Conservation (phyloP, 2,113 vertebrate species). For the Phalacrocorax pelagicus region DNA sequence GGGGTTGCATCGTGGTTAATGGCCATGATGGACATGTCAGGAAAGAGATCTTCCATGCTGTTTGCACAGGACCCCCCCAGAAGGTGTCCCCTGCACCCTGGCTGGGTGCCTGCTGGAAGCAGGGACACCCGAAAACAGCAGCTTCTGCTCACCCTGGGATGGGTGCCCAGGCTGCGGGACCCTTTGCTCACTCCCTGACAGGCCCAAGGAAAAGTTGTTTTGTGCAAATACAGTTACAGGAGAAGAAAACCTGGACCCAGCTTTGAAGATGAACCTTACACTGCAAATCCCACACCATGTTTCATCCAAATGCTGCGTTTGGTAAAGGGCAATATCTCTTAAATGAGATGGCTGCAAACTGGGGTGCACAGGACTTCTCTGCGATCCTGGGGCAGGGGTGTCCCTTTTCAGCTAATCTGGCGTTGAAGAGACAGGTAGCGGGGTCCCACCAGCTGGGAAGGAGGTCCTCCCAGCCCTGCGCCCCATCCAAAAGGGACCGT, state of each 20-base stretch:
- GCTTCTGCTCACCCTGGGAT: rapidly evolving
- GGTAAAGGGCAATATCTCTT: background rate
- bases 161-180: rapidly evolving
- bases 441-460: background rate
- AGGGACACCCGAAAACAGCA: rapidly evolving
- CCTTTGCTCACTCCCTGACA: background rate
- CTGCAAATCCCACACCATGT: background rate
- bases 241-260: background rate
- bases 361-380: background rate
- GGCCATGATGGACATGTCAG: background rate
- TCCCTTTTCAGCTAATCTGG: background rate
- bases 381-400: rapidly evolving
- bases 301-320: background rate
- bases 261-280: background rate
- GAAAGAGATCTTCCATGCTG: background rate
- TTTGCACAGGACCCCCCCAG: background rate
- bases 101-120: background rate
- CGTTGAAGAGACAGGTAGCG: rapidly evolving
- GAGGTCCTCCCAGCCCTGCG: rapidly evolving
- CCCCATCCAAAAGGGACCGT: rapidly evolving
- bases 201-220: background rate
- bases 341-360: background rate
- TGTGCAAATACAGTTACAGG: rapidly evolving
- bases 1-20: rapidly evolving
- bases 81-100: rapidly evolving